These are phyloP conservation scores for Perca schrenkii DNA, from an alignment of 2,113 vertebrate species.

Conservation along the genomic window DNA sequence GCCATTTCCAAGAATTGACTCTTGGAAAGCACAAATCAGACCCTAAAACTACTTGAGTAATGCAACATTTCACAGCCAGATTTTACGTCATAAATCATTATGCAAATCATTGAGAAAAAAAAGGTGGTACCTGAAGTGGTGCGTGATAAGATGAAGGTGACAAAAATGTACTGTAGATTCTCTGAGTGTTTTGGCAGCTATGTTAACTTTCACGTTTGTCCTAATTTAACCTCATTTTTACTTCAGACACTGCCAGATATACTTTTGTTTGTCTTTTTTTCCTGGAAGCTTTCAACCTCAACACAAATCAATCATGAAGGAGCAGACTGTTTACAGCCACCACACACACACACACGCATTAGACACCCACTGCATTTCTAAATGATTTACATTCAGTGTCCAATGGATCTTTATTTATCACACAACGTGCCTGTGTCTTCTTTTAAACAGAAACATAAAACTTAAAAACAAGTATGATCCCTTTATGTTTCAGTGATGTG, in stretches of 20 bases:
- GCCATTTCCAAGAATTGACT: neutral
- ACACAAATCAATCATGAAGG: slow-evolving; percentile 28
- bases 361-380: slow-evolving; percentile 40
- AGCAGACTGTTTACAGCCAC: slow-evolving; percentile 16
- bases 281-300: neutral
- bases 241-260: neutral
- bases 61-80: neutral
- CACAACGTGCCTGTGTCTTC: slow-evolving; percentile 3
- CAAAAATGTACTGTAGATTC: neutral
- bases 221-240: slow-evolving; percentile 22
- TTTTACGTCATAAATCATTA: neutral
- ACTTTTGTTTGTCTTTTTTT: slow-evolving; percentile 4
- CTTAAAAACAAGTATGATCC: slow-evolving; percentile 20
- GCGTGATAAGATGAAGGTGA: neutral
- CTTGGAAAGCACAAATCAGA: neutral
- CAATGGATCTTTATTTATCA: slow-evolving; percentile 19
- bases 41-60: neutral
- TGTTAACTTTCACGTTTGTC: neutral
- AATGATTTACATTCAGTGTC: slow-evolving; percentile 53
- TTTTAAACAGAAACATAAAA: slow-evolving; percentile 38
- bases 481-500: neutral
- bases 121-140: neutral
- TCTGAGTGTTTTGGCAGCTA: slow-evolving; percentile 7
- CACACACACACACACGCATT: slow-evolving; percentile 6
- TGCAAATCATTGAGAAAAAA: neutral